These are phyloP conservation scores for Ranitomeya imitator DNA, from an alignment of 2,113 vertebrate species.

Conservation along the genomic window DNA sequence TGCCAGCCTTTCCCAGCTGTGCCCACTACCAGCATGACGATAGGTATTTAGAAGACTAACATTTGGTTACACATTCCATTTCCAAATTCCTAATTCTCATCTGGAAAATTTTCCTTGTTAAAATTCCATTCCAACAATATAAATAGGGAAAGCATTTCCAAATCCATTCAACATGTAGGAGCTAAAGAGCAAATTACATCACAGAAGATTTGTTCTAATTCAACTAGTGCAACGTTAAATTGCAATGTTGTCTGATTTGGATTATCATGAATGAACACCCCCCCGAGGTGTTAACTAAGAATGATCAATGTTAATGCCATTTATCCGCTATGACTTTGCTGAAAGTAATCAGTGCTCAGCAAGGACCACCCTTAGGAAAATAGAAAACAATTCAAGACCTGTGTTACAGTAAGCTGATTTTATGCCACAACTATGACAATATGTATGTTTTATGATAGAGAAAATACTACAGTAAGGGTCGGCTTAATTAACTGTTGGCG, in stretches of 20 bases:
- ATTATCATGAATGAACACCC: not conserved
- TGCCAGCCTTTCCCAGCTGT: conserved; percentile 6
- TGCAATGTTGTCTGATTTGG: not conserved
- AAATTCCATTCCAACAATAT: not conserved
- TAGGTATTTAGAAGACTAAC: not conserved
- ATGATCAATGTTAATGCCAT: not conserved
- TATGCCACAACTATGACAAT: not conserved
- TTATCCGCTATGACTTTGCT: not conserved
- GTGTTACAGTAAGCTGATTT: not conserved
- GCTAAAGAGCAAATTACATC: not conserved
- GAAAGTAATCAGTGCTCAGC: not conserved
- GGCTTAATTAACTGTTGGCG: no score
- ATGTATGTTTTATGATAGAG: no score
- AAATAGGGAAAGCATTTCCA: not conserved
- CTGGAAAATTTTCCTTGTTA: not conserved
- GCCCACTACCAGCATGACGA: not conserved
- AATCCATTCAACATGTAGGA: not conserved
- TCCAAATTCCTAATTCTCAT: conserved; percentile 3
- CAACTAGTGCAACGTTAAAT: not conserved
- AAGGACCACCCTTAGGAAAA: not conserved
- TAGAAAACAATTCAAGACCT: not conserved
- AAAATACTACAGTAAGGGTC: no score
- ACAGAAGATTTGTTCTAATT: not conserved
- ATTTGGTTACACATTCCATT: conserved; percentile 6
- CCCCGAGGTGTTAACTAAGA: not conserved